Evolutionary conservation across 2,113 vertebrate species (phyloP), one percentile per base, ranked within the genome.

Genomic region (Nymphicus hollandicus): DNA sequence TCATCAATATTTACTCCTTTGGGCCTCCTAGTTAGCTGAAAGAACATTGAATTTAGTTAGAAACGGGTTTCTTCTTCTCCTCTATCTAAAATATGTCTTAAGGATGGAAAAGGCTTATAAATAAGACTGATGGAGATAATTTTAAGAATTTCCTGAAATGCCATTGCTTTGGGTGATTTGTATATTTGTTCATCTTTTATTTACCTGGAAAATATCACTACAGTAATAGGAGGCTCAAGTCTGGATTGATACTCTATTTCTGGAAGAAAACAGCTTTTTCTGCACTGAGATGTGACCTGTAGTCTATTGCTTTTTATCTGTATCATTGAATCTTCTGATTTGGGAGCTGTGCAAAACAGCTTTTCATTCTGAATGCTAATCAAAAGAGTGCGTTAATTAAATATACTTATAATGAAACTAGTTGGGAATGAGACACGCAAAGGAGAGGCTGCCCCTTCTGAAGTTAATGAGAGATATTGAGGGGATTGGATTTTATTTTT

Each of bases 381-480:
- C 83, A 89, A 85, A 93, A 91, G 64, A 44, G n/a, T 91, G 70
- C 1, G 2, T 95, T 91, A 92, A 95, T 96, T 96, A 87, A 92
- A 93, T 76, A 49, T 58, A 92, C 19, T 89, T 91, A 81, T 69
- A 73, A 86, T 93, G 69, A 96, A 95, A 72, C 41, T 84, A 79
- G 49, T 86, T 92, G 81, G 81, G 79, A 88, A 92, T 61, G 70
- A 89, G 76, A 58, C 72, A 91, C 3, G 2, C 35, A 72, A 46
- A 43, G 70, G 33, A 44, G 61, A 89, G 61, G 46, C 66, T 92
- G 49, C 17, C n/a, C 65, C 82, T 94, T 85, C 73, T 81, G 63
- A 91, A 93, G 37, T 61, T 94, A 93, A 95, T 77, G 41, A 92
- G 41, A 91, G 66, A 71, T 76, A 84, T 39, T 69, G 76, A 90